phyloP scores from a whole-genome alignment of 1,140 invertebrate species.

The Cydia splendana region DNA sequence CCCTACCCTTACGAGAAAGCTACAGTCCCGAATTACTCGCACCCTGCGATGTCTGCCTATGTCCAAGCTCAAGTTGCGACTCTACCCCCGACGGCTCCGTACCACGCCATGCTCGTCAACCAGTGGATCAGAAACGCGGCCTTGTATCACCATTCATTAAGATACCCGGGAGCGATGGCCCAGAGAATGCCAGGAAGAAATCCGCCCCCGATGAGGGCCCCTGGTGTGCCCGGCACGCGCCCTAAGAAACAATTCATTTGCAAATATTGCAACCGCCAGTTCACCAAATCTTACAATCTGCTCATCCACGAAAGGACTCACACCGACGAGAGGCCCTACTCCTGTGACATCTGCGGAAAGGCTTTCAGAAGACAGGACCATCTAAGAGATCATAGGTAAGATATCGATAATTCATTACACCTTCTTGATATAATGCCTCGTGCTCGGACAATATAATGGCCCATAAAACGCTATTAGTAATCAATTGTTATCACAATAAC shows the following conservation, averaged over 20 bases:
- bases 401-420: slow-evolving; percentile 43
- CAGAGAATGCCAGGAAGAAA: slow-evolving; percentile 75
- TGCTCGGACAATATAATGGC: slow-evolving; percentile 42
- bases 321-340: slow-evolving; percentile 96
- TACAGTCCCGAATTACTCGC: slow-evolving; percentile 54
- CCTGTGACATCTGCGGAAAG: slow-evolving; percentile 97
- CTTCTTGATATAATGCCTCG: slow-evolving; percentile 32
- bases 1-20: slow-evolving; percentile 66
- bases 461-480: slow-evolving; percentile 37
- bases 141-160: slow-evolving; percentile 81
- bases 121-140: slow-evolving; percentile 87
- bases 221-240: slow-evolving; percentile 81
- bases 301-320: slow-evolving; percentile 97
- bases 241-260: slow-evolving; percentile 98
- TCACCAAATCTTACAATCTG: slow-evolving; percentile 98
- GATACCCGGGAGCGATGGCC: slow-evolving; percentile 71
- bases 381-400: slow-evolving; percentile 92
- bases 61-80: slow-evolving; percentile 73
- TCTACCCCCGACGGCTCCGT: slow-evolving; percentile 66
- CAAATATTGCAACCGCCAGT: slow-evolving; percentile 95
- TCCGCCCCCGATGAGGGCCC: slow-evolving; percentile 80
- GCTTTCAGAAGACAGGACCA: slow-evolving; percentile 97
- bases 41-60: slow-evolving; percentile 69
- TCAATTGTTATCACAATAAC: slow-evolving; percentile 42
- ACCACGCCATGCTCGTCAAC: slow-evolving; percentile 82